A percentile compares a stretch with the other conserved stretches of the same genome.
phyloP scores from a whole-genome alignment of 2,113 vertebrate genomes.

The Chaetodon trifascialis region DNA sequence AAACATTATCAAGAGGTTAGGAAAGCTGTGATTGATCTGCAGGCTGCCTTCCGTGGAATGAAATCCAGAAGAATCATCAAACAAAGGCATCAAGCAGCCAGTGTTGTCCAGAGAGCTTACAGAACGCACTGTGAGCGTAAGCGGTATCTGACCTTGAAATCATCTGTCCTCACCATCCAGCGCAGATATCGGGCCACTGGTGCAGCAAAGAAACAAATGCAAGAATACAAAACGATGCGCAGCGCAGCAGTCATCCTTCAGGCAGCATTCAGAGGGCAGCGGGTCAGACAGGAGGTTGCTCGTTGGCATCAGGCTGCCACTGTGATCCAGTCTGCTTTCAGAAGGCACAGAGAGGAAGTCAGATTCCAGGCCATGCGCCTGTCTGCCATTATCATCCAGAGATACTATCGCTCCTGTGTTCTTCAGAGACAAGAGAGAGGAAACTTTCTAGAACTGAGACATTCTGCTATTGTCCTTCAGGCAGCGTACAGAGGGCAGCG shows the following conservation, averaged over 20 bases:
- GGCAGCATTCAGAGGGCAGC: constrained; percentile 83
- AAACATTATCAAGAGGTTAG: constrained; percentile 64
- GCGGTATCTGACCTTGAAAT: constrained; percentile 25
- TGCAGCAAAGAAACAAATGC: constrained; percentile 55
- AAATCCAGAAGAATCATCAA: constrained; percentile 72
- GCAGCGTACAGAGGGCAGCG: constrained; percentile 83
- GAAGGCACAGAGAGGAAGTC: constrained; percentile 75
- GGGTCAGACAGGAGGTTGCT: constrained; percentile 67
- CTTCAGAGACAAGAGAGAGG: constrained; percentile 70
- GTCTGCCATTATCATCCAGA: constrained; percentile 87
- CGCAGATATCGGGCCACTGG: constrained; percentile 29
- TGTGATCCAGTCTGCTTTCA: constrained; percentile 86
- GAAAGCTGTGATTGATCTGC: constrained; percentile 73
- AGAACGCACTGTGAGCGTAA: background rate
- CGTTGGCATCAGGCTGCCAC: constrained; percentile 80
- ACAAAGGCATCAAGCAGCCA: constrained; percentile 70
- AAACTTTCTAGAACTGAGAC: constrained; percentile 75
- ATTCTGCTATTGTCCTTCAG: constrained; percentile 82
- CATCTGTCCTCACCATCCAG: constrained; percentile 22
- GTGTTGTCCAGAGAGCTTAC: constrained; percentile 42
- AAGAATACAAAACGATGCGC: constrained; percentile 78
- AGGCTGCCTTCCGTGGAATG: constrained; percentile 83
- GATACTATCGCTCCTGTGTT: constrained; percentile 77
- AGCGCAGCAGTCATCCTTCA: constrained; percentile 81
- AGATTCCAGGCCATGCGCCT: constrained; percentile 82